These are phyloP conservation scores for Caretta caretta DNA, from an alignment of 2,113 vertebrate species.

Conservation along the genomic window DNA sequence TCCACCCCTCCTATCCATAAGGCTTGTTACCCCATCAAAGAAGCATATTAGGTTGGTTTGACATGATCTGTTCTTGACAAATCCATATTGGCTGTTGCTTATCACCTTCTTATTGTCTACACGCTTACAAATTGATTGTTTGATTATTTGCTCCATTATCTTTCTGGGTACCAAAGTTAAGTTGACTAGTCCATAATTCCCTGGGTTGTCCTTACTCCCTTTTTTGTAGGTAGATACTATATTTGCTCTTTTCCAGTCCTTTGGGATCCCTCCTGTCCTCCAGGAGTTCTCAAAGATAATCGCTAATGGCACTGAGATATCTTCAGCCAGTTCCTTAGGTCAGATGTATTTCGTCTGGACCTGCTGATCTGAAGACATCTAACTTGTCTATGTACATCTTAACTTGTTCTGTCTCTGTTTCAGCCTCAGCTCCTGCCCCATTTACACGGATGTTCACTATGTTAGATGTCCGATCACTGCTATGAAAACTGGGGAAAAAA, in stretches of 20 bases:
- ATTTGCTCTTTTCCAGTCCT: background rate
- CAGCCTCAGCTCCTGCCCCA: background rate
- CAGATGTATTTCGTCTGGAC: background rate
- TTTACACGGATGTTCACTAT: background rate
- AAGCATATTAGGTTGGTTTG: background rate
- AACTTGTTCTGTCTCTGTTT: background rate
- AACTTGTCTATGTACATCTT: background rate
- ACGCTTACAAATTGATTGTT: background rate
- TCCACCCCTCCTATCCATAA: background rate
- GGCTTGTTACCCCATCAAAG: background rate
- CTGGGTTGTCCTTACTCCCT: too few species aligned
- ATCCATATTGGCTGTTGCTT: background rate
- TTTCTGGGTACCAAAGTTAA: background rate
- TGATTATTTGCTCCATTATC: background rate
- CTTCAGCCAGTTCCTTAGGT: background rate
- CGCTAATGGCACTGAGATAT: background rate
- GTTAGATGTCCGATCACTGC: background rate
- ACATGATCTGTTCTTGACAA: background rate
- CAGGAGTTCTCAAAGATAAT: background rate
- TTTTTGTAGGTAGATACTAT: background rate
- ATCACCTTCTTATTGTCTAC: background rate
- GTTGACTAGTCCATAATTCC: background rate
- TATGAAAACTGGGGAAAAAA: background rate
- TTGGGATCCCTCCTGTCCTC: background rate
- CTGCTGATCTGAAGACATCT: background rate